Evolutionary conservation across 37 sponge, comb jelly and placozoan genomes (phyloP), one percentile per base, ranked within the genome.

Genomic region (Halisarca cf. caerulea): DNA sequence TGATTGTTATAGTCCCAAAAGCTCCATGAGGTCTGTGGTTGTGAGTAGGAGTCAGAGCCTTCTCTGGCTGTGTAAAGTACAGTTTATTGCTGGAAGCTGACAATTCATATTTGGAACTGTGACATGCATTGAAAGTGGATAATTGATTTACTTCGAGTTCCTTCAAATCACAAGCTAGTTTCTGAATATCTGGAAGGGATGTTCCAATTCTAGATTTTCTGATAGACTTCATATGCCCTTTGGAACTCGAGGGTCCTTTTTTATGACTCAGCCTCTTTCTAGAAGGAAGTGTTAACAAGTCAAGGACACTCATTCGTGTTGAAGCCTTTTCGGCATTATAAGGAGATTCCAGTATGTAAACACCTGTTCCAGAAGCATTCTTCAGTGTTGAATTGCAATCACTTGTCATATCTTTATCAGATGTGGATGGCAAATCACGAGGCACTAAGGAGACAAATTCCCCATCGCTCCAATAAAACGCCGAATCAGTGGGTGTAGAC

Each of bases 1-100:
- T 27, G 17, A 68, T 68, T 18, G 69, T 68, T 18, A 68, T 68
- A 34, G 69, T 68, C 30, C 69, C 69, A 68, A 68, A 68, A 34
- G 33, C 35, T 3, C 69, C 69, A 3, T 34, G 69, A 47, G 51
- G 51, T 11, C 51, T 47, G 51, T 47, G 51, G 51, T 11, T 47
- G 9, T 47, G 51, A 11, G 51, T 47, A 14, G 51, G 9, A 6
- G 6, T 11, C 51, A 47, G 9, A 47, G 51, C 11, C 51, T 47
- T 47, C 6, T 11, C 11, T 14, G 51, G 51, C 51, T 47, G 9
- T 14, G 51, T 47, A 11, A 47, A 47, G 51, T 47, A 47, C 51
- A 47, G 9, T 47, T 47, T 47, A 47, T 11, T 11, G 11, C 51
- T 47, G 6, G 51, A 6, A 47, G 6, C 11, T 47, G 11, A 47